Evolutionary conservation across 2,797 vertebrate genomes (phyloP).

Genomic region (Clarias laeviceps): DNA sequence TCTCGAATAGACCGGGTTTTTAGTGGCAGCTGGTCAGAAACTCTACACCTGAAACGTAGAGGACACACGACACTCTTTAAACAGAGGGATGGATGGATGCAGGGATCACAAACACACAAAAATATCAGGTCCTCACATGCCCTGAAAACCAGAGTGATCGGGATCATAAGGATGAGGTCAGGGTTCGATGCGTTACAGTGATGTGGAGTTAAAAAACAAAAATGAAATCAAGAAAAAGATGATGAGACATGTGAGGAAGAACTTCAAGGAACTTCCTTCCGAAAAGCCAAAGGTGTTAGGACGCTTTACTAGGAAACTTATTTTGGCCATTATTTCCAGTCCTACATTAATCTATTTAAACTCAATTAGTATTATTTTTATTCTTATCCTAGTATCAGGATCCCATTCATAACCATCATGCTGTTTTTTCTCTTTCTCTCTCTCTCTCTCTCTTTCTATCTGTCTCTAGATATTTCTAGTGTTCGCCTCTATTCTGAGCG

Average conservation of each 20-base stretch:
- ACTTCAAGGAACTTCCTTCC: constrained; percentile 1
- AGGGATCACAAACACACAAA: constrained; percentile 47
- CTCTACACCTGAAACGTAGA: constrained; percentile 54
- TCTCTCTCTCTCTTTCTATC: background rate
- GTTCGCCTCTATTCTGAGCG: constrained; percentile 53
- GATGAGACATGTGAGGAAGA: constrained; percentile 25
- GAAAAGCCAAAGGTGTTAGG: background rate
- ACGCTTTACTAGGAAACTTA: background rate
- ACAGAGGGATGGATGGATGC: constrained; percentile 46
- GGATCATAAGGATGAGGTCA: constrained; percentile 28
- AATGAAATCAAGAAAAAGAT: constrained; percentile 2
- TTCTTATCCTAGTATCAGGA: background rate
- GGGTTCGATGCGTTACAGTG: constrained; percentile 48
- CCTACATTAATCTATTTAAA: background rate
- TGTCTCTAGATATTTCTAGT: constrained; percentile 30
- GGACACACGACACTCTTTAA: constrained; percentile 46
- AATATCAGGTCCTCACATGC: constrained; percentile 11
- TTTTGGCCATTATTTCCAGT: no score
- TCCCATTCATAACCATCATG: background rate
- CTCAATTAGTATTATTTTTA: background rate
- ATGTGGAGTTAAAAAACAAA: background rate
- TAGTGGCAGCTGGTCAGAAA: constrained; percentile 52
- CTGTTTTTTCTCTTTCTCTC: background rate
- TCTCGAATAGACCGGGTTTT: constrained; percentile 55
- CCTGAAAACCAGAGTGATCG: constrained; percentile 31